Evolutionary conservation across 2,113 vertebrate species (phyloP), one percentile per base, ranked within the genome.

Genomic region (Corythoichthys haematopterus): DNA sequence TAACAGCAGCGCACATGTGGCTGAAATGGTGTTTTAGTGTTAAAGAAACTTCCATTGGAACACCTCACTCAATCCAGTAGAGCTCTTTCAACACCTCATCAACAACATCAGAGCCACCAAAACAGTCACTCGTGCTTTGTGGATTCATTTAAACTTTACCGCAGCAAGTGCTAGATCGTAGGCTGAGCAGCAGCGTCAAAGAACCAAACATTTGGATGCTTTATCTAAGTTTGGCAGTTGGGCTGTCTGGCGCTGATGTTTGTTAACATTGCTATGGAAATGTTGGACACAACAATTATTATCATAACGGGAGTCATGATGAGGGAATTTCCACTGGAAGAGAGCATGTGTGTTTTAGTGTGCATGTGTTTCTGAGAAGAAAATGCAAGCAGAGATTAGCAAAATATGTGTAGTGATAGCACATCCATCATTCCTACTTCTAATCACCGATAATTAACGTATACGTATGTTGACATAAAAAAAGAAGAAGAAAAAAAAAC

Each of bases 231-330:
- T 80, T 78, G 70, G 62, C 64, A 14, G 50, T 56, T 78, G 51
- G 65, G 46, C 70, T 51, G 63, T 79, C 77, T 73, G 78, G 35
- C 57, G 58, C 68, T 43, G 15, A 61, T 78, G 76, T 80, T 85
- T 86, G 73, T 65, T 79, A 74, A 59, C 67, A 78, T 81, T 55
- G 70, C 81, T 70, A 76, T 86, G 78, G 80, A 64, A 71, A 85
- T 77, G 70, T 82, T 86, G 82, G 81, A 81, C 64, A 79, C 68
- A 80, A 84, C 81, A 86, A 64, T 82, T 72, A 70, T 76, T 66
- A 73, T 77, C 74, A 65, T 70, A 80, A 70, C 70, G 38, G 78
- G 75, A 77, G 59, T 70, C 70, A 71, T 74, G 70, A 84, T 70
- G 75, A 73, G 84, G 84, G 83, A 80, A 76, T 86, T 87, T 88